phyloP scores from a whole-genome alignment of 2,888 invertebrate species.

The Stenotaenia linearis region DNA sequence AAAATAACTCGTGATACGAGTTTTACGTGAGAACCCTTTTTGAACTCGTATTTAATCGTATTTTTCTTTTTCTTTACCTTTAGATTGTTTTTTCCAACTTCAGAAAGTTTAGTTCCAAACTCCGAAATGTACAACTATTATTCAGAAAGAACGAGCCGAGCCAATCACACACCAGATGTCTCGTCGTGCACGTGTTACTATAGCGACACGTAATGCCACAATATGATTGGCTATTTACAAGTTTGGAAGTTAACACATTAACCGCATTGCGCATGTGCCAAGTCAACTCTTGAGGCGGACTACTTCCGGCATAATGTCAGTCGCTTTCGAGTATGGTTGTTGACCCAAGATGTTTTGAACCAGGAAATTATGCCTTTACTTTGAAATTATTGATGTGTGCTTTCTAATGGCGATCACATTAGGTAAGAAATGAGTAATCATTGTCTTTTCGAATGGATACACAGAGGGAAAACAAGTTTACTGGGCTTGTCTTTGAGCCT shows the following conservation, averaged over 20 bases:
- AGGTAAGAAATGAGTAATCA: neutral
- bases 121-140: neutral
- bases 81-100: neutral
- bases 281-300: neutral
- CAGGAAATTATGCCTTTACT: neutral
- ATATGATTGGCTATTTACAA: neutral
- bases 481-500: neutral
- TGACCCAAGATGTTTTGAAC: neutral
- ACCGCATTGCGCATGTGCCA: neutral
- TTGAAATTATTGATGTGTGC: neutral
- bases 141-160: conserved; percentile 30
- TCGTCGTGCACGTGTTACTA: neutral
- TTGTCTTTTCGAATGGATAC: neutral
- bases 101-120: neutral
- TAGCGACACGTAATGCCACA: neutral
- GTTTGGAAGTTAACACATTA: neutral
- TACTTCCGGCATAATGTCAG: neutral
- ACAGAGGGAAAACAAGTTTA: neutral
- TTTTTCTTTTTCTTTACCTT: neutral
- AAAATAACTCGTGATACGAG: too few species aligned
- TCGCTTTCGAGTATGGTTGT: neutral
- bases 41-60: neutral
- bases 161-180: conserved; percentile 1
- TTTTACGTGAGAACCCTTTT: neutral
- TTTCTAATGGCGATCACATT: neutral